Conservation (phyloP, 2,797 vertebrate genomes). For the Hirundo rustica region DNA sequence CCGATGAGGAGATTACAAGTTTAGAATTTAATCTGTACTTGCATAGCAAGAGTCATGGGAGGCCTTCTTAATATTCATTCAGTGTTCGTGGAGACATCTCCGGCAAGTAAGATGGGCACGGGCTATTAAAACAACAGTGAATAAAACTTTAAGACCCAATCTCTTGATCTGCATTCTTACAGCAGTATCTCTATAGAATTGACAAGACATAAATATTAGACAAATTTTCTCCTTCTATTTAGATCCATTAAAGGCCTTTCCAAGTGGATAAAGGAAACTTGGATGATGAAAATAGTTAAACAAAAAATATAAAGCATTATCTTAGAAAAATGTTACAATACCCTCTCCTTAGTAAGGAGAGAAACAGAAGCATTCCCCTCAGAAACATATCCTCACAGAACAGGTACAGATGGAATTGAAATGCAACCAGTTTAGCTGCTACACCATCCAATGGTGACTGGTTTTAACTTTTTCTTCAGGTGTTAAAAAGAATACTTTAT, state of each 20-base stretch:
- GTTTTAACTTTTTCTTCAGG: neutral
- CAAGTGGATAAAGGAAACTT: neutral
- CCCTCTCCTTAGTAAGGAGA: neutral
- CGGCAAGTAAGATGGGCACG: neutral
- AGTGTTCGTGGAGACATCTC: neutral
- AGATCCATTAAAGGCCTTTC: neutral
- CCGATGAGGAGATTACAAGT: neutral
- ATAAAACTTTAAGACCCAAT: constrained; percentile 30
- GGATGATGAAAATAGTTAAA: neutral
- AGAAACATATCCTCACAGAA: neutral
- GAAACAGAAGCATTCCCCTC: no score
- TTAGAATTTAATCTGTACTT: neutral
- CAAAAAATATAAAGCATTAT: neutral
- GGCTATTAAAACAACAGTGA: constrained; percentile 36
- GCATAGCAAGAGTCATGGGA: neutral
- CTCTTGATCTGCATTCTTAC: constrained; percentile 22
- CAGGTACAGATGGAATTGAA: neutral
- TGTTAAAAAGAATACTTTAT: neutral
- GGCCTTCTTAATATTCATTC: constrained; percentile 10
- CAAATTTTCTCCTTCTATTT: neutral
- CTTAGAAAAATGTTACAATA: neutral
- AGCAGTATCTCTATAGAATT: neutral
- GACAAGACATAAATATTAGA: neutral
- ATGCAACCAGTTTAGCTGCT: neutral
- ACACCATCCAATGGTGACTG: neutral